Base-by-base conservation (phyloP, 2,888 invertebrate genomes). In the Polydesmus complanatus region DNA sequence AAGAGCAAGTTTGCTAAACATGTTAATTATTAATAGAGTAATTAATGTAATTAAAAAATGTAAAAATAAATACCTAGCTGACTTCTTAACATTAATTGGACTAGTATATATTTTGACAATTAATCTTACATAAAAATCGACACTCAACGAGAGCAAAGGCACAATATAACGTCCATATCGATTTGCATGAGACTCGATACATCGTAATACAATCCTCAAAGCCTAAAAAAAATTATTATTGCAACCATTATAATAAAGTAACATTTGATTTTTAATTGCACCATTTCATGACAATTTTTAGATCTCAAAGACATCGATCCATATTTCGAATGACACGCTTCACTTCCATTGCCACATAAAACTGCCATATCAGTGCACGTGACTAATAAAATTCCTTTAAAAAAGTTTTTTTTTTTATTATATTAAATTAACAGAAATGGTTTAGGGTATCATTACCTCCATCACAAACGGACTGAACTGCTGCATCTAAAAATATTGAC, bases 331-430 rank as follows among this genome's bases (percentile, higher is more conserved):
- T 84, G 82, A 72, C 96, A 96, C 0, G 95, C 89, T 75, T 98
- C 97, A 0, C 93, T 88, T 0, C 88, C 82, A 76, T 95, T 96
- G 0, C 98, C 98, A 61, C 95, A 95, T 54, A 98, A 74, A 0
- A 96, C 87, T 0, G 77, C 78, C 87, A 91, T 70, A 73, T 99
- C 98, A 0, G 98, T 99, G 26, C 95, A 96, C 0, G 98, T 99
- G 0, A 98, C 84, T 67, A 96, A 80, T 27, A 99, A 75, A 26
- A 99, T 71, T 0, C 97, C 97, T 18, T 88, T 25, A 54, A 60
- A 54, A 50, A 27, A 52, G 58, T 27, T 58, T 49, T 22, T 26
- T 21, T 57, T 19, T 23, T 22, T 25, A 26, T 59, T 26, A 11
- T 23, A 25, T 50, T 56, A 23, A 26, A 52, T 22, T 19, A 5